phyloP scores from a whole-genome alignment of 92 coral and sea anemone species.

The Zoanthus gigantus region DNA sequence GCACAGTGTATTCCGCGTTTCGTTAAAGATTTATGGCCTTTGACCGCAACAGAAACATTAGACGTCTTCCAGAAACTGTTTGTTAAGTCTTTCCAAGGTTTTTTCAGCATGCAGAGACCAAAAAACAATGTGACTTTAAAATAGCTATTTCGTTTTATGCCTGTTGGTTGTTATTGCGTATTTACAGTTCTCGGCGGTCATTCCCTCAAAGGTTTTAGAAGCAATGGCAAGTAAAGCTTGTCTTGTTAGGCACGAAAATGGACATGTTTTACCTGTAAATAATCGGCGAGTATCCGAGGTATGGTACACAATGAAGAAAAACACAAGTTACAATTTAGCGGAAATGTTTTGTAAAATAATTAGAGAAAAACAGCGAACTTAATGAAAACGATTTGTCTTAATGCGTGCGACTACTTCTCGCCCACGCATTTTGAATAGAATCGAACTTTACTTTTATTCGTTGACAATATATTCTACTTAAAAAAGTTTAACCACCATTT shows the following conservation, averaged over 20 bases:
- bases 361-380: neutral
- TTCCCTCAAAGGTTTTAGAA: neutral
- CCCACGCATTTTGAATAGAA: neutral
- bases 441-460: neutral
- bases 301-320: neutral
- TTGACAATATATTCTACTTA: neutral
- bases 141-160: neutral
- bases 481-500: neutral
- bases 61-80: constrained; percentile 24
- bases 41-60: constrained; percentile 23
- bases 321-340: neutral
- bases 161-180: neutral
- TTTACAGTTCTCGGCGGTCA: neutral
- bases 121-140: constrained; percentile 9
- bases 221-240: constrained; percentile 5
- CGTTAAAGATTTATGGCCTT: constrained; percentile 47
- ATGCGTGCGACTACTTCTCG: neutral
- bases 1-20: neutral
- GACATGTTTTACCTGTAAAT: constrained; percentile 13
- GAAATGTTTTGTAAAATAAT: neutral
- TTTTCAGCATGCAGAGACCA: neutral
- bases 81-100: neutral
- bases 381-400: neutral
- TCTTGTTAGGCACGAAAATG: constrained; percentile 7
- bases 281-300: constrained; percentile 41